Percentiles rank a stretch among this genome's conserved stretches.
Conservation (phyloP, 1,140 invertebrate genomes). For the Rhagoletis pomonella region DNA sequence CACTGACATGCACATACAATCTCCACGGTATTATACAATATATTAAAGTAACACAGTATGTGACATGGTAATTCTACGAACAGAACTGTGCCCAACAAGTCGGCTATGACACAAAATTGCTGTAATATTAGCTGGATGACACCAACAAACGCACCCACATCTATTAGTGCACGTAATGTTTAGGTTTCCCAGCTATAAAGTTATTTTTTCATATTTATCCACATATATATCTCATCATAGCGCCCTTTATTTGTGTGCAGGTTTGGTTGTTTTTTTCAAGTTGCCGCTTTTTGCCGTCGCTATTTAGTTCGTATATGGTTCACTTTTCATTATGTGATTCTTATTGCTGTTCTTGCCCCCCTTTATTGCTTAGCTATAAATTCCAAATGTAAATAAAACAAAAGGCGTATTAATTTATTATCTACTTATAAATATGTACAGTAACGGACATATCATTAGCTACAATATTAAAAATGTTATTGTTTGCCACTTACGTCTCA, state of each 20-base stretch:
- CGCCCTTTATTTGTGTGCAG: not conserved
- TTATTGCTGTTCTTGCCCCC: not conserved
- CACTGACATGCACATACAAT: not conserved
- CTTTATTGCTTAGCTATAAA: not conserved
- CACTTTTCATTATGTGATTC: not conserved
- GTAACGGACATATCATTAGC: too few relatives aligned
- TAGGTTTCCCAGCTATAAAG: not conserved
- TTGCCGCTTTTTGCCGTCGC: not conserved
- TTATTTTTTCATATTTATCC: not conserved
- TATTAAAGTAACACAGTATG: slow-evolving; percentile 12
- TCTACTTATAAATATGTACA: too few relatives aligned
- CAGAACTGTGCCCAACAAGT: not conserved
- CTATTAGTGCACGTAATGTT: not conserved
- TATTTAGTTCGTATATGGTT: not conserved
- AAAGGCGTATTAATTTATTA: not conserved
- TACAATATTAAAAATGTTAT: not conserved
- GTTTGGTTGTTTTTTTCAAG: not conserved
- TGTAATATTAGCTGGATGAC: too few relatives aligned
- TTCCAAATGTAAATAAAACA: not conserved
- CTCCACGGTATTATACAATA: slow-evolving; percentile 26
- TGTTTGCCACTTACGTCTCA: not conserved
- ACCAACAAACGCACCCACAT: not conserved
- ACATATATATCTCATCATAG: not conserved
- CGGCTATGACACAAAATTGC: not conserved
- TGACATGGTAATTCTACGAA: not conserved